Evolutionary conservation across 1,140 invertebrate species (phyloP).

Genomic region (Bombus waltoni): DNA sequence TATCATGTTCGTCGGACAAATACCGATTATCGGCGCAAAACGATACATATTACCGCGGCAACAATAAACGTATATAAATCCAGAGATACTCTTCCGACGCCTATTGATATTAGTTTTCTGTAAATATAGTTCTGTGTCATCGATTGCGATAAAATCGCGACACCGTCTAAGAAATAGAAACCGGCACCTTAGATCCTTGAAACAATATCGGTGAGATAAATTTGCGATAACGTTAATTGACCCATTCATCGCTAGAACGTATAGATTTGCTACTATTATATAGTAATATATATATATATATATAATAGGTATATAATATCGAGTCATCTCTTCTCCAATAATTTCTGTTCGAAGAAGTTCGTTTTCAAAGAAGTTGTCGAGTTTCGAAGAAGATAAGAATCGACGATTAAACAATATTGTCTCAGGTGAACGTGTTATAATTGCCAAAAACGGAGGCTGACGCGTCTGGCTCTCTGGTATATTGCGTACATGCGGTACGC

Average conservation of each 20-base stretch:
- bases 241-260: not conserved
- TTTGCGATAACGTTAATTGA: not conserved
- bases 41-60: not conserved
- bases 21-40: constrained; percentile 35
- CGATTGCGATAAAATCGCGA: not conserved
- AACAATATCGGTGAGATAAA: not conserved
- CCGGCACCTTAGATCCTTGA: not conserved
- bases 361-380: not conserved
- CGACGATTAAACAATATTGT: constrained; percentile 32
- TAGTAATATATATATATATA: too few relatives aligned
- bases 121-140: not conserved
- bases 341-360: not conserved
- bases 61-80: constrained; percentile 25
- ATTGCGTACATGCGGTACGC: constrained; percentile 48
- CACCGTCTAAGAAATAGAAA: not conserved
- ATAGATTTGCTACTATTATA: too few relatives aligned
- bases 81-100: not conserved
- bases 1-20: constrained; percentile 26
- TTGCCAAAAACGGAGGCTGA: constrained; percentile 62
- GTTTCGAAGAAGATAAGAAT: constrained; percentile 7
- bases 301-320: too few relatives aligned
- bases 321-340: not conserved
- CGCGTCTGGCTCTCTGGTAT: constrained; percentile 16
- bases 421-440: constrained; percentile 32
- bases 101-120: not conserved